Evolutionary conservation across 2,888 invertebrate species (phyloP), one percentile per base, ranked within the genome.

Genomic region (Mamestra brassicae): DNA sequence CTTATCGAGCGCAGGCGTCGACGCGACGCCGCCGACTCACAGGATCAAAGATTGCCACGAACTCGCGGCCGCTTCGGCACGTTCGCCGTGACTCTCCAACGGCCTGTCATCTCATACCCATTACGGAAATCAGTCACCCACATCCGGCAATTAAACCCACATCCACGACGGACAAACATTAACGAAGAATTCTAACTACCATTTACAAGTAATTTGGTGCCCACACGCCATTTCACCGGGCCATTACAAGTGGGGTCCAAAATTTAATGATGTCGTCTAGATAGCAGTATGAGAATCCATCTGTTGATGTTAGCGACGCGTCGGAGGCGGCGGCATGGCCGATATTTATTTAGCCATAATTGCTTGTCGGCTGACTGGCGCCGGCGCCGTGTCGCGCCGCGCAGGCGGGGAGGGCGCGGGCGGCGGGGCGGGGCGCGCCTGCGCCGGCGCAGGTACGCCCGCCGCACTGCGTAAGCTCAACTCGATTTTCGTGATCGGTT

Each of bases 261-360:
- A 91, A 92, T 92, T 90, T 93, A 93, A 94, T 92, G 92, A 95
- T 94, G 94, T 94, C 94, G 94, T 94, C 93, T 94, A 93, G 93
- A 92, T 94, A 93, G 83, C 89, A 91, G 88, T 89, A 90, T 90
- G 89, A 90, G 93, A 92, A 92, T 94, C 92, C 95, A 94, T 95
- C 94, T 95, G 95, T 92, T 92, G 93, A 91, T 92, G 91, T 87
- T 89, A 91, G 91, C 92, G 94, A 87, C 91, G 92, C 92, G 93
- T 91, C 92, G 93, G 92, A 89, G 93, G 93, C 93, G 94, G 93
- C 93, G 94, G 95, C 94, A 92, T 93, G 95, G 93, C 93, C 94
- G 95, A 95, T 96, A 96, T 96, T 96, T 96, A 96, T 96, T 96
- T 96, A 96, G 95, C 95, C 95, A 95, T 96, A 96, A 96, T 96